Percentiles rank a stretch among this genome's conserved stretches.
These are phyloP conservation scores for Symphodus melops DNA, from an alignment of 2,113 vertebrate genomes.

Conservation along the genomic window DNA sequence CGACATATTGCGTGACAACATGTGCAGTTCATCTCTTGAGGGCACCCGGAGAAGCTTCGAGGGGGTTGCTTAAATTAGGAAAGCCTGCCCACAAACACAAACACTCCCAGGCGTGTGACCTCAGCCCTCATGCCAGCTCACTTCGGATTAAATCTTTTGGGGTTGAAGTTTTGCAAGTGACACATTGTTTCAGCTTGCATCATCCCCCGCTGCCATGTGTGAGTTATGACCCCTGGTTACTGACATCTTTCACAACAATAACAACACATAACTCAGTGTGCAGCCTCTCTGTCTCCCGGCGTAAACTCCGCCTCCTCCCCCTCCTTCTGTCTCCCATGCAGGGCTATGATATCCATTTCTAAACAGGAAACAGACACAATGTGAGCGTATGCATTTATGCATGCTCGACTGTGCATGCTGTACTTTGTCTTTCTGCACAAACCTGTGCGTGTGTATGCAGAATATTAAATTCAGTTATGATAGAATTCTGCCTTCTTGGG, in stretches of 20 bases:
- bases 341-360: constrained; percentile 48
- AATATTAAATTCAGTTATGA: constrained; percentile 36
- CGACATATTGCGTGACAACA: too few relatives aligned
- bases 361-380: constrained; percentile 58
- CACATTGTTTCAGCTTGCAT: constrained; percentile 21
- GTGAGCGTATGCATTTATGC: constrained; percentile 17
- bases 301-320: neutral
- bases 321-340: constrained; percentile 18
- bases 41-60: neutral
- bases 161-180: constrained; percentile 26
- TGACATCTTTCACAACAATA: constrained; percentile 63
- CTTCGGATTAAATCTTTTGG: constrained; percentile 29
- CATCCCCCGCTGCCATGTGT: constrained; percentile 21
- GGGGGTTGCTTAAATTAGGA: neutral
- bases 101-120: neutral
- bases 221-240: constrained; percentile 46
- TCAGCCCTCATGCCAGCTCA: neutral
- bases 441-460: neutral
- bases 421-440: neutral
- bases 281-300: constrained; percentile 1
- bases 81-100: neutral
- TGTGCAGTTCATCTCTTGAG: neutral
- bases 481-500: neutral
- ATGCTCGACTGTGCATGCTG: constrained; percentile 2
- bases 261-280: constrained; percentile 53